Evolutionary conservation across 1,140 invertebrate species (phyloP).

Genomic region (Eriosoma lanigerum): DNA sequence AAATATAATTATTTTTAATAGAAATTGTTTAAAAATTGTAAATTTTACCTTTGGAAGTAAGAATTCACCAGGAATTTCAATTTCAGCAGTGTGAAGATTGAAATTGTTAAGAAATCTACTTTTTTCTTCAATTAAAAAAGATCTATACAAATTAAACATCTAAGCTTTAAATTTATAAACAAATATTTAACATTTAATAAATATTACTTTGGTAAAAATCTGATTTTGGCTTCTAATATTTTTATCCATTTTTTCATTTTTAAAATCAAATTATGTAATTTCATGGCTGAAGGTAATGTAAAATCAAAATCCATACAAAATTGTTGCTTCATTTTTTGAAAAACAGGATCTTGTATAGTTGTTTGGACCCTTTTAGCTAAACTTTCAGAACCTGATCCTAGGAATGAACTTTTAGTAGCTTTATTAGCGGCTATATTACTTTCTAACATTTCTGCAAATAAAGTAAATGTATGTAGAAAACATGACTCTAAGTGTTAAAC

Average conservation of each 20-base stretch:
- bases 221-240: constrained; percentile 91
- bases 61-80: constrained; percentile 95
- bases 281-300: constrained; percentile 82
- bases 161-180: neutral
- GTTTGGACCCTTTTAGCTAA: constrained; percentile 85
- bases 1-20: no score
- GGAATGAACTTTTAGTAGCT: constrained; percentile 46
- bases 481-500: no score
- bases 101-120: constrained; percentile 95
- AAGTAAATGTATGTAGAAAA: neutral
- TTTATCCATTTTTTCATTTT: constrained; percentile 98
- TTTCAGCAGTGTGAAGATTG: constrained; percentile 90
- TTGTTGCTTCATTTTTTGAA: constrained; percentile 94
- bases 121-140: constrained; percentile 94
- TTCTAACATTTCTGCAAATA: constrained; percentile 43
- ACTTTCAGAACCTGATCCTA: constrained; percentile 80
- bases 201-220: constrained; percentile 85
- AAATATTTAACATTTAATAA: constrained; percentile 9
- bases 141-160: constrained; percentile 61
- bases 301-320: constrained; percentile 97
- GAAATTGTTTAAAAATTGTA: neutral
- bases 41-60: constrained; percentile 79
- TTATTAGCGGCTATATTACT: constrained; percentile 43
- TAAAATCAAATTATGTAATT: constrained; percentile 90
- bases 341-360: constrained; percentile 93